phyloP scores from a whole-genome alignment of 2,797 vertebrate species.

The Synaphobranchus kaupii region DNA sequence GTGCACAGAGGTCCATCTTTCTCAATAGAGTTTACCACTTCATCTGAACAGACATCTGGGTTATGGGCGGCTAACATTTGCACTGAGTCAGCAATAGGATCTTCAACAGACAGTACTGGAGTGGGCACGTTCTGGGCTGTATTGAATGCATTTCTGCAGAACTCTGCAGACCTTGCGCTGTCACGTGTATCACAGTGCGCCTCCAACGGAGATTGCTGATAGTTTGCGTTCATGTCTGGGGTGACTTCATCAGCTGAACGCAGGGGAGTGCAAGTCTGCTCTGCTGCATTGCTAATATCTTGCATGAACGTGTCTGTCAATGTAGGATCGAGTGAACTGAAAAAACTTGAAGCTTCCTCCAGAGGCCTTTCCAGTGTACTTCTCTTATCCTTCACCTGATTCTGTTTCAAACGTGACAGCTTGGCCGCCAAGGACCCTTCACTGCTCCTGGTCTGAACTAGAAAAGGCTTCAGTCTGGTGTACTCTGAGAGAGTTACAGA shows the following conservation, averaged over 20 bases:
- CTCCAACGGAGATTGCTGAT: neutral
- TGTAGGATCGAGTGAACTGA: neutral
- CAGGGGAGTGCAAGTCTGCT: neutral
- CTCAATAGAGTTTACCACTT: slow-evolving; percentile 32
- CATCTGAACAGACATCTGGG: slow-evolving; percentile 13
- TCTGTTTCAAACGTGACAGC: slow-evolving; percentile 76
- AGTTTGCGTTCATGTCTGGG: slow-evolving; percentile 16
- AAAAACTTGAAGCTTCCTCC: slow-evolving; percentile 28
- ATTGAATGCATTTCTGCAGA: neutral
- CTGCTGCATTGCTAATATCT: slow-evolving; percentile 39
- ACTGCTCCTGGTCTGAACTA: slow-evolving; percentile 40
- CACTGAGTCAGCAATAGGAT: neutral
- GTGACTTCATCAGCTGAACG: neutral
- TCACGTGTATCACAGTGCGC: neutral
- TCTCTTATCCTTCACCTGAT: slow-evolving; percentile 45
- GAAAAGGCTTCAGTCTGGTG: slow-evolving; percentile 51
- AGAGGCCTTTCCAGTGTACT: neutral
- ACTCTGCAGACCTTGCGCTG: neutral
- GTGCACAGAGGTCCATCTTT: slow-evolving; percentile 29
- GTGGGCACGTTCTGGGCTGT: neutral
- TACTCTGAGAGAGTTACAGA: slow-evolving; percentile 49
- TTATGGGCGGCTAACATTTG: neutral
- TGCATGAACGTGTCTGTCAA: slow-evolving; percentile 22
- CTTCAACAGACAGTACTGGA: neutral
- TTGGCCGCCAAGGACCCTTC: slow-evolving; percentile 80